Conservation (phyloP, 2,797 vertebrate genomes). For the Bradypus variegatus region DNA sequence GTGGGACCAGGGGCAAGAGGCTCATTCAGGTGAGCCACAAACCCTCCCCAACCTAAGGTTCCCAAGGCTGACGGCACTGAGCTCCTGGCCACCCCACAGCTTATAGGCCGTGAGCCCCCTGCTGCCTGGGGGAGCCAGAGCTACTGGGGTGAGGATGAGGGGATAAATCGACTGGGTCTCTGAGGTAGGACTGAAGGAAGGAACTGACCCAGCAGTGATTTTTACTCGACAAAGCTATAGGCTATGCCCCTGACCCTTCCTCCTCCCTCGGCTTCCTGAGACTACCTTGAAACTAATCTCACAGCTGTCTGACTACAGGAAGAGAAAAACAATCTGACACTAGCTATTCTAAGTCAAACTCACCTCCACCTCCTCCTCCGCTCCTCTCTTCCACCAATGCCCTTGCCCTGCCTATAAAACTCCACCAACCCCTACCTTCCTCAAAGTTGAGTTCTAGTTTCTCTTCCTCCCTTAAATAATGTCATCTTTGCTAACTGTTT, state of each 20-base stretch:
- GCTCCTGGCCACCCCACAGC: neutral
- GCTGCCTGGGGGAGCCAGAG: neutral
- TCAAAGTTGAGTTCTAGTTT: neutral
- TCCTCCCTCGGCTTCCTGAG: too few relatives aligned
- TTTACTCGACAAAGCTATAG: neutral
- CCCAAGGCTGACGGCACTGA: neutral
- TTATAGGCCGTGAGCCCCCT: neutral
- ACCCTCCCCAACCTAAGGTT: neutral
- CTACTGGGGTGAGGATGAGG: neutral
- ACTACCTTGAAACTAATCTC: too few relatives aligned
- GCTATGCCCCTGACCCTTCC: neutral
- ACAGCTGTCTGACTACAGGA: too few relatives aligned
- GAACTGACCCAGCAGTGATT: neutral
- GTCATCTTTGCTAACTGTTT: too few relatives aligned
- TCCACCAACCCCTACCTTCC: neutral
- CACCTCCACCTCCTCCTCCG: too few relatives aligned
- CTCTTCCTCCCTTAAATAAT: neutral
- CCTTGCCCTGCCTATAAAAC: too few relatives aligned
- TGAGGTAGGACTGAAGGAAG: neutral
- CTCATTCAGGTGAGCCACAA: neutral
- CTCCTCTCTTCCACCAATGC: too few relatives aligned
- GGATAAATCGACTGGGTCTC: neutral
- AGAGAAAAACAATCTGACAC: too few relatives aligned
- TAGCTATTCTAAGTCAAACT: too few relatives aligned
- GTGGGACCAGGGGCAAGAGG: neutral